Base-by-base conservation (phyloP, 2,888 invertebrate species). In the Empis livida region DNA sequence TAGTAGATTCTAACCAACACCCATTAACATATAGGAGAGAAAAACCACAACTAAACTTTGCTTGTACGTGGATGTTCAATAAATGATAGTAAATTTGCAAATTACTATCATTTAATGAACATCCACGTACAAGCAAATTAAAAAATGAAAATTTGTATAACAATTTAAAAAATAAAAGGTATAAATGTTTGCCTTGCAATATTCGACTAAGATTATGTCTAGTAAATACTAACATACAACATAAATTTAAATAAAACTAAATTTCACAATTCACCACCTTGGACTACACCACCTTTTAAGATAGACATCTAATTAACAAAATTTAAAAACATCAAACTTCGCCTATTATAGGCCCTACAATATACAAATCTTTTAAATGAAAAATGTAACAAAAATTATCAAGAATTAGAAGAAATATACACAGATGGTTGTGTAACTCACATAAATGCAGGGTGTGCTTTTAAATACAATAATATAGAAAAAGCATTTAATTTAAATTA, bases 161-260 rank as follows among this genome's bases (percentile, higher is more conserved):
- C 13, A 39, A 10, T 6, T 13, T 39, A 17, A 17, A 39, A 17
- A 11, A 17, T 11, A 39, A 11, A 10, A 17, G 6, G 5, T 2
- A 17, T 30, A 46, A 43, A 9, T 46, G 38, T 27, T 42, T 42
- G 10, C 46, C 43, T 13, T 6, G 30, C 10, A 42, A 43, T 38
- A 6, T 43, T 9, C 15, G 41, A 17, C 37, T 43, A 39, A 30
- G 38, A 27, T 16, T 10, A 38, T 30, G 10, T 4, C 10, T 27
- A 31, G 27, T 31, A 37, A 10, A 35, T n/a, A 41, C 42, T 15
- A 27, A 42, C 13, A 20, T 13, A 2, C 16, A 37, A 17, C n/a
- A 14, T 38, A 37, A 30, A 14, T 5, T 37, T 42, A 15, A 32
- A 32, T 15, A 35, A 46, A 32, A n/a, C 31, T 20, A 46, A 46